These are phyloP conservation scores for Mycteria americana DNA, from an alignment of 2,797 vertebrate species.

Conservation along the genomic window DNA sequence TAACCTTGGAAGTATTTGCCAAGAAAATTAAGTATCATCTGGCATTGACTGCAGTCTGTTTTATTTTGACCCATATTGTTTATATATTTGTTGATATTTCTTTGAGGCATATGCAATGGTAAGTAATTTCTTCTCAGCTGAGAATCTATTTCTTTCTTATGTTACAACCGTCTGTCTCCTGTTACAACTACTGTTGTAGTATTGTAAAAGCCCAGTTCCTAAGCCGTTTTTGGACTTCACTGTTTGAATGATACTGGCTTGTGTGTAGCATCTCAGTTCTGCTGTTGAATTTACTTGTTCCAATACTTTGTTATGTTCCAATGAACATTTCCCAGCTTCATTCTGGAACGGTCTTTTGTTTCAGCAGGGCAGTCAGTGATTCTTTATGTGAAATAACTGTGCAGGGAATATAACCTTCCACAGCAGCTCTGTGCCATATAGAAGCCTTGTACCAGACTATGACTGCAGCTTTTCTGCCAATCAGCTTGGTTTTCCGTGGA, in stretches of 20 bases:
- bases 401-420: not conserved
- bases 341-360: not conserved
- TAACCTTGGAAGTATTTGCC: not conserved
- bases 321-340: not conserved
- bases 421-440: not conserved
- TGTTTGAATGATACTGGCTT: not conserved
- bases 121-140: not conserved
- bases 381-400: not conserved
- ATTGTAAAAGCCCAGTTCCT: not conserved
- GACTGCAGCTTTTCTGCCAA: not conserved
- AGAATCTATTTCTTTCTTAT: not conserved
- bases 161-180: not conserved
- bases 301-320: not conserved
- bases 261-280: not conserved
- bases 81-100: not conserved
- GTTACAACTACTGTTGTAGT: not conserved
- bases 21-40: not conserved
- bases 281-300: not conserved
- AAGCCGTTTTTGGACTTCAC: not conserved
- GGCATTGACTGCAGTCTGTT: not conserved
- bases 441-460: not conserved
- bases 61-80: not conserved
- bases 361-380: not conserved
- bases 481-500: not conserved
- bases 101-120: not conserved